These are phyloP conservation scores for Myotis myotis DNA, from an alignment of 2,797 vertebrate genomes.

Conservation along the genomic window DNA sequence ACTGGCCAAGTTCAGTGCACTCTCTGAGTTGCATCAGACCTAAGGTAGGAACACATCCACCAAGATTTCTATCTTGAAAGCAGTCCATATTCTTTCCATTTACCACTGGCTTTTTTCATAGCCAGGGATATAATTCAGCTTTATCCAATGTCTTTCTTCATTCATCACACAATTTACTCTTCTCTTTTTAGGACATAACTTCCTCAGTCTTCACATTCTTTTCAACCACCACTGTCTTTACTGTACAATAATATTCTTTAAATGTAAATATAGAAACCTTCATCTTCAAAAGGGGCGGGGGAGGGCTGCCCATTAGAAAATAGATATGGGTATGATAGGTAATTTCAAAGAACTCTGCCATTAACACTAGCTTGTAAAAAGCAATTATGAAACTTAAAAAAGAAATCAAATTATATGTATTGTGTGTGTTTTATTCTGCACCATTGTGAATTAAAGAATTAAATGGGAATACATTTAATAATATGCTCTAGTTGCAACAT, in stretches of 20 bases:
- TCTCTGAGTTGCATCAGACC: conserved; percentile 41
- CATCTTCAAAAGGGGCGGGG: not conserved
- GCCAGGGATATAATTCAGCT: not conserved
- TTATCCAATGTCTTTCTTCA: conserved; percentile 55
- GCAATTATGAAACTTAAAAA: conserved; percentile 62
- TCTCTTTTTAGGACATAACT: conserved; percentile 73
- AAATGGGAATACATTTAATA: conserved; percentile 48
- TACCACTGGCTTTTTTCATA: not conserved
- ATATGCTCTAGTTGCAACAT: conserved; percentile 58
- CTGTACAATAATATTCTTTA: conserved; percentile 64
- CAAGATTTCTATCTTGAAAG: conserved; percentile 51
- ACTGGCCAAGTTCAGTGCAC: not conserved
- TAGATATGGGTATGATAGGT: conserved; percentile 2
- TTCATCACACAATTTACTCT: conserved; percentile 56
- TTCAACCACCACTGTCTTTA: conserved; percentile 66
- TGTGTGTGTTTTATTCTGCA: conserved; percentile 74
- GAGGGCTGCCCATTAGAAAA: conserved; percentile 38
- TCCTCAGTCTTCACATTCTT: conserved; percentile 77
- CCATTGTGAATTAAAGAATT: conserved; percentile 70
- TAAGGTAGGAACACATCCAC: conserved; percentile 52
- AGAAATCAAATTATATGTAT: conserved; percentile 75
- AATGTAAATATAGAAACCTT: conserved; percentile 75
- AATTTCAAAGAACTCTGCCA: conserved; percentile 43
- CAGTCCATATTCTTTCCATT: conserved; percentile 72
- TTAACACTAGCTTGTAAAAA: conserved; percentile 64